Conservation (phyloP, 1,140 invertebrate genomes). For the Bombus superbus region DNA sequence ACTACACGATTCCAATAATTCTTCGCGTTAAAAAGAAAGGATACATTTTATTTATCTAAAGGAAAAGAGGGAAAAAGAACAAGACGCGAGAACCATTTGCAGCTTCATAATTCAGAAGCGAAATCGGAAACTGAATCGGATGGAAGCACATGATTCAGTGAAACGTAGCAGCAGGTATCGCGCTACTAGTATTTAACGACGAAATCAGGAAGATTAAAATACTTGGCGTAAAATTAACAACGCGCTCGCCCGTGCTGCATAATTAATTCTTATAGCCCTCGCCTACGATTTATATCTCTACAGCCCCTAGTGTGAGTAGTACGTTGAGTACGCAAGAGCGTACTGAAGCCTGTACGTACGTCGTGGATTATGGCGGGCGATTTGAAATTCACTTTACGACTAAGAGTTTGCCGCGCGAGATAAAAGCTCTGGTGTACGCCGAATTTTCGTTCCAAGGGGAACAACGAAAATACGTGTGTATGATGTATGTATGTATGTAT, state of each 20-base stretch:
- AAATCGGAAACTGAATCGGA: background rate
- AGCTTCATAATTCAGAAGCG: background rate
- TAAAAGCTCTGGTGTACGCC: too few relatives aligned
- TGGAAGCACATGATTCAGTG: background rate
- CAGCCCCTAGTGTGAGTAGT: too few relatives aligned
- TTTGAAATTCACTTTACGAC: background rate
- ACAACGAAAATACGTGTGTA: too few relatives aligned
- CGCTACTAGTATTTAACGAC: background rate
- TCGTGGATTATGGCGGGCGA: background rate
- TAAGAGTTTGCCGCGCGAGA: background rate
- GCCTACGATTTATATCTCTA: background rate
- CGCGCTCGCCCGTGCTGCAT: background rate
- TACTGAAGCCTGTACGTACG: background rate
- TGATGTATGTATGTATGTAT: too few relatives aligned
- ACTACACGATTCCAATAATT: too few relatives aligned
- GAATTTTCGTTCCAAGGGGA: background rate
- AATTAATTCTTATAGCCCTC: background rate
- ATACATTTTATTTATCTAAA: too few relatives aligned
- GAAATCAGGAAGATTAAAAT: background rate
- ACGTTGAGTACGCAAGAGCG: background rate
- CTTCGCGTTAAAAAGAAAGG: too few relatives aligned
- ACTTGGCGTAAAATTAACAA: background rate
- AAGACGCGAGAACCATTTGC: background rate
- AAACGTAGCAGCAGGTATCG: background rate
- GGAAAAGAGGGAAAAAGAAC: too few relatives aligned